Conservation (phyloP, 2,797 vertebrate species). For the Hemitrygon akajei region DNA sequence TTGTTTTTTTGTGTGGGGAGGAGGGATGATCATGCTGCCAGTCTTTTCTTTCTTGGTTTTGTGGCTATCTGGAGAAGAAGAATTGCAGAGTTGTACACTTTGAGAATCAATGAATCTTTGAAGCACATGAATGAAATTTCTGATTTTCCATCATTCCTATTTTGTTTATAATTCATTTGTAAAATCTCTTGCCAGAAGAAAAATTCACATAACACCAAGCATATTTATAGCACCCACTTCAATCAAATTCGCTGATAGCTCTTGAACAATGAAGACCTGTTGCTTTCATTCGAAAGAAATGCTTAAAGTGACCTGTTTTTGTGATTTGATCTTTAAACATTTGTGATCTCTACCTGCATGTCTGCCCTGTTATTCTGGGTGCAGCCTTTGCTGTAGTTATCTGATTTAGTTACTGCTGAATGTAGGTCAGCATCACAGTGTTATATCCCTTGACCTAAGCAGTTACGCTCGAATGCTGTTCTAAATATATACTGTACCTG, state of each 20-base stretch:
- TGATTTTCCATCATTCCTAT: not conserved
- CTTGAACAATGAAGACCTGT: not conserved
- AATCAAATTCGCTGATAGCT: not conserved
- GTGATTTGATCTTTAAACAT: not conserved
- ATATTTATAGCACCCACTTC: constrained; percentile 5
- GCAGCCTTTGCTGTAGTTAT: constrained; percentile 20
- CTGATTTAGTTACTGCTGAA: constrained; percentile 9
- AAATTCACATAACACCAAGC: not conserved
- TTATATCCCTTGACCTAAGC: constrained; percentile 23
- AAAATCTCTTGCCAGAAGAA: not conserved
- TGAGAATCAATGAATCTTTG: too few relatives aligned
- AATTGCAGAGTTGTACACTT: too few relatives aligned
- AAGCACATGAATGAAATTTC: not conserved
- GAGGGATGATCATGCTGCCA: too few relatives aligned
- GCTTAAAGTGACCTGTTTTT: not conserved
- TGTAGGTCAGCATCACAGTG: constrained; percentile 34
- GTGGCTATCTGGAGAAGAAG: too few relatives aligned
- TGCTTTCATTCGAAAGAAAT: not conserved
- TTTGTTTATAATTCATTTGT: not conserved
- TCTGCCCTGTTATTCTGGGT: not conserved
- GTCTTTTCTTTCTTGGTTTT: too few relatives aligned
- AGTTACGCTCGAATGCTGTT: constrained; percentile 14
- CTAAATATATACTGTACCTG: constrained; percentile 28
- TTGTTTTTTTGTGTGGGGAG: too few relatives aligned
- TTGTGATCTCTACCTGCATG: not conserved